Percentiles rank a stretch among this genome's conserved stretches.
Evolutionary conservation across 2,888 invertebrate species (phyloP).

Genomic region (Tetragnatha montana): DNA sequence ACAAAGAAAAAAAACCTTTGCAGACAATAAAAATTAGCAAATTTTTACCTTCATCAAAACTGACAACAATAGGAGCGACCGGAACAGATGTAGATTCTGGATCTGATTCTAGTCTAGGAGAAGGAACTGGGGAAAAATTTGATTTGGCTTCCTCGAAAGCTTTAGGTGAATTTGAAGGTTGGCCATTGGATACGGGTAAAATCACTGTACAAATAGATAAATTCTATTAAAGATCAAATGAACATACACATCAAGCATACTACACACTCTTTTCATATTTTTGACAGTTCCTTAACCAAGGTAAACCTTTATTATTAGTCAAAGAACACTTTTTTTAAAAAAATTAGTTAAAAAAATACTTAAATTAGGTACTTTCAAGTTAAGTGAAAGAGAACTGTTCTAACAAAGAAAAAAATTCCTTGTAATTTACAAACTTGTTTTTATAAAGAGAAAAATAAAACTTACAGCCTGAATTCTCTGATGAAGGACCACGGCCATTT

Average conservation of each 20-base stretch:
- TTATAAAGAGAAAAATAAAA: not conserved
- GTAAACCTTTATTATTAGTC: too few relatives aligned
- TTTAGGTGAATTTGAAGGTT: constrained; percentile 8
- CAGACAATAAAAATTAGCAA: not conserved
- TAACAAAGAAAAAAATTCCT: not conserved
- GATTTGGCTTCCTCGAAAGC: not conserved
- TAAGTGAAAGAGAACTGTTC: not conserved
- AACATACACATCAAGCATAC: not conserved
- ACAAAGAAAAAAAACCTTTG: too few relatives aligned
- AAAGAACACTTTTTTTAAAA: not conserved
- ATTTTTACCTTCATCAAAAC: constrained; percentile 79
- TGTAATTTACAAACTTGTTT: not conserved
- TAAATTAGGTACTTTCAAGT: not conserved
- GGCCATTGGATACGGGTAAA: constrained; percentile 19
- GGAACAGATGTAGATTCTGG: constrained; percentile 74
- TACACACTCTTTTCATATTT: not conserved
- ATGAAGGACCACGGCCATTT: not conserved
- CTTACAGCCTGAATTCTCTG: constrained; percentile 48
- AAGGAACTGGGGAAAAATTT: not conserved
- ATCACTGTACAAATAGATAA: constrained; percentile 37
- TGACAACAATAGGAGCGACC: constrained; percentile 82
- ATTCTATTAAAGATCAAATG: not conserved
- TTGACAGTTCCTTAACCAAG: not conserved
- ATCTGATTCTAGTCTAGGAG: constrained; percentile 22
- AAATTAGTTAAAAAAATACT: not conserved